A percentile compares a stretch with the other conserved stretches of the same genome.
Conservation (phyloP, 2,797 vertebrate species). For the Peromyscus attwateri region DNA sequence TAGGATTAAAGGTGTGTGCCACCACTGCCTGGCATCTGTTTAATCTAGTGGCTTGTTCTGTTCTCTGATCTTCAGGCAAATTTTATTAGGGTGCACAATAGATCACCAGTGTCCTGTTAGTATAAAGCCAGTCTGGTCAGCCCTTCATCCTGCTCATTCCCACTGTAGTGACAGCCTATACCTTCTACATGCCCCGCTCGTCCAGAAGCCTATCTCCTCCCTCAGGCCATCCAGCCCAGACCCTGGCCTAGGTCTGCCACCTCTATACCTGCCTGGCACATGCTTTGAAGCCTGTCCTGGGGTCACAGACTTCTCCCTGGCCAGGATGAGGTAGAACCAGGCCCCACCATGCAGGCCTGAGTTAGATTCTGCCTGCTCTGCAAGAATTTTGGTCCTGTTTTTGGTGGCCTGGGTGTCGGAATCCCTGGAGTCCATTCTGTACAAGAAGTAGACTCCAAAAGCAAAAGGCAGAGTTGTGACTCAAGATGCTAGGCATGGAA, state of each 20-base stretch:
- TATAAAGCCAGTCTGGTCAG: background rate
- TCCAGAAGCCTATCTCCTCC: background rate
- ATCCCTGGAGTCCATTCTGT: too few relatives aligned
- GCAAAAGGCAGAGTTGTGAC: background rate
- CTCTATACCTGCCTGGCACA: background rate
- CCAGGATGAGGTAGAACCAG: background rate
- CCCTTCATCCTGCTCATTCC: background rate
- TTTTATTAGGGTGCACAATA: too few relatives aligned
- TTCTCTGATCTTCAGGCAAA: too few relatives aligned
- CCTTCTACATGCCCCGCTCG: background rate
- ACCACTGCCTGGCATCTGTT: too few relatives aligned
- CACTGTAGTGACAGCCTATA: background rate
- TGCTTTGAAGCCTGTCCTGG: background rate
- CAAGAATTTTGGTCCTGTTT: background rate
- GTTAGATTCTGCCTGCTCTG: background rate
- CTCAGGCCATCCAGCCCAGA: background rate
- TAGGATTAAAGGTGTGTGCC: too few relatives aligned
- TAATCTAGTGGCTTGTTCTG: too few relatives aligned
- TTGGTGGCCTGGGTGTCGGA: background rate
- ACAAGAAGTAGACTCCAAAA: background rate
- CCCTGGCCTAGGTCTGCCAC: background rate
- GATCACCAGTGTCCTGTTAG: background rate
- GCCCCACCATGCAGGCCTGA: rapidly evolving
- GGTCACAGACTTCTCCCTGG: background rate
- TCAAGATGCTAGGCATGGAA: too few relatives aligned